phyloP scores from a whole-genome alignment of 2,797 vertebrate species.

The Cuniculus paca region DNA sequence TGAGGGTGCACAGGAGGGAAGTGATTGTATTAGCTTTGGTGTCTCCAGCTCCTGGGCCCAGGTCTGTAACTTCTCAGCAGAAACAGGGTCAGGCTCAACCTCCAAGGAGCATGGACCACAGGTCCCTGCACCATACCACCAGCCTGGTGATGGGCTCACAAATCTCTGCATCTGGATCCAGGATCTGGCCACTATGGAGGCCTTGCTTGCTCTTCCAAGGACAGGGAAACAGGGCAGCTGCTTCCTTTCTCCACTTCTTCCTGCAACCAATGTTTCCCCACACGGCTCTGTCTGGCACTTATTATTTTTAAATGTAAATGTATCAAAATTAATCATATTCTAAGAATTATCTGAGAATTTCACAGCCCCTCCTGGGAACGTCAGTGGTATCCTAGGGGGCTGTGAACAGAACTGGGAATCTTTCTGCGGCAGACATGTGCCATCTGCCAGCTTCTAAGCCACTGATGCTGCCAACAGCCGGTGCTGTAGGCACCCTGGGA shows the following conservation, averaged over 20 bases:
- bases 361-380: slow-evolving; percentile 66
- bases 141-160: accelerated
- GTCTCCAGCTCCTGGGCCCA: background rate
- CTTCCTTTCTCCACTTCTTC: slow-evolving; percentile 8
- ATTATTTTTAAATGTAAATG: slow-evolving; percentile 75
- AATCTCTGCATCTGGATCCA: accelerated
- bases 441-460: slow-evolving; percentile 59
- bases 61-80: background rate
- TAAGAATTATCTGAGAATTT: slow-evolving; percentile 72
- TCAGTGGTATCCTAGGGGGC: background rate
- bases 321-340: slow-evolving; percentile 77
- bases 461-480: background rate
- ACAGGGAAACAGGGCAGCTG: accelerated
- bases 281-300: slow-evolving; percentile 71
- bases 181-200: background rate
- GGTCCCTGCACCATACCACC: background rate
- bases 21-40: accelerated
- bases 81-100: accelerated
- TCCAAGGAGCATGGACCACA: background rate
- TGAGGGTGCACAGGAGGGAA: accelerated
- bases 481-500: background rate
- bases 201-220: accelerated
- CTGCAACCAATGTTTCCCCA: background rate
- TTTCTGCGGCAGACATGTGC: background rate
- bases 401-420: slow-evolving; percentile 44